phyloP scores from a whole-genome alignment of 2,888 invertebrate genomes.

The Ornithoptera alexandrae region DNA sequence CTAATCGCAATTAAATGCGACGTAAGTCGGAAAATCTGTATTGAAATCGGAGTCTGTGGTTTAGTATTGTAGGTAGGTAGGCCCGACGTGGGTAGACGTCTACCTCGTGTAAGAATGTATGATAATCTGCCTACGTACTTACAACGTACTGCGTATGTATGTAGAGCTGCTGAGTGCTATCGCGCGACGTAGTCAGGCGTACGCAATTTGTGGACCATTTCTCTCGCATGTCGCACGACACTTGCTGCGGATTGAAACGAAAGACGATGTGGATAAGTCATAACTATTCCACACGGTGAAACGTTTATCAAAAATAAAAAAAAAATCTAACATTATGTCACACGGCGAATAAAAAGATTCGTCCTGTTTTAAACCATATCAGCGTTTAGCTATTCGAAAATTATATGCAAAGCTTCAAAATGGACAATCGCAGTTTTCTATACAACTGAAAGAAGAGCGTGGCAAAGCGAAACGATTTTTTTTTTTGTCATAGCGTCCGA shows the following conservation, averaged over 20 bases:
- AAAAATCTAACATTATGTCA: neutral
- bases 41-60: constrained; percentile 26
- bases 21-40: constrained; percentile 21
- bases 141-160: constrained; percentile 28
- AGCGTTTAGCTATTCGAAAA: constrained; percentile 1
- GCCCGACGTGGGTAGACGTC: constrained; percentile 28
- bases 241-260: constrained; percentile 55
- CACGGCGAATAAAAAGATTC: neutral
- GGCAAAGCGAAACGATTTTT: constrained; percentile 40
- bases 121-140: constrained; percentile 23
- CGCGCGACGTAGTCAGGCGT: constrained; percentile 53
- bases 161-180: constrained; percentile 34
- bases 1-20: constrained; percentile 43
- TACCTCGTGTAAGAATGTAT: constrained; percentile 23
- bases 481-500: constrained; percentile 39
- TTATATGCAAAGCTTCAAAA: constrained; percentile 17
- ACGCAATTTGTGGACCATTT: constrained; percentile 71
- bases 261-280: constrained; percentile 49
- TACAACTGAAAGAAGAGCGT: constrained; percentile 39
- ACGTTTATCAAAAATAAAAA: neutral
- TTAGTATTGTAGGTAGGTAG: constrained; percentile 33
- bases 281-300: constrained; percentile 17
- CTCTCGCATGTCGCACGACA: constrained; percentile 62
- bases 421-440: constrained; percentile 9
- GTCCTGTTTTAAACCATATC: neutral